Evolutionary conservation across 2,888 invertebrate genomes (phyloP), one percentile per base, ranked within the genome.

Genomic region (Drosophila nigricruria): DNA sequence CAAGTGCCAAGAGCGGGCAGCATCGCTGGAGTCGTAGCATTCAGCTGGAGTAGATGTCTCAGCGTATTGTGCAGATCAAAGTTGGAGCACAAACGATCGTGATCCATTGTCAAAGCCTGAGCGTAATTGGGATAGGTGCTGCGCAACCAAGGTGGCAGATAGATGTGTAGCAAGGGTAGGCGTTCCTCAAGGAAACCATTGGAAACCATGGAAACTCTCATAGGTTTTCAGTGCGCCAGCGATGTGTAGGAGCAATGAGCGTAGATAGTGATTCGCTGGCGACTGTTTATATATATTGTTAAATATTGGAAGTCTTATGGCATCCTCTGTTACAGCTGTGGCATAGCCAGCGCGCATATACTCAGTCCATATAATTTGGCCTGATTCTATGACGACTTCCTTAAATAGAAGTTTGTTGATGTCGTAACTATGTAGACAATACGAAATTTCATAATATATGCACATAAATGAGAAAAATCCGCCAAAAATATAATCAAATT

Each of bases 131-230:
- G 94, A 76, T 94, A 92, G 43, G 92, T 92, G 0, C 90, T 91
- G 64, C 93, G 94, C 78, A 96, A 96, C 93, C 94, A 94, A 25
- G 93, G 91, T 0, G 97, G 96, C 36, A 95, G 74, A 92, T 94
- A 95, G 18, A 96, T 92, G 82, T 95, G 96, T 45, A 96, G 93
- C 85, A 95, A 95, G 0, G 97, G 96, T 79, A 96, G 87, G 18
- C 96, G 94, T 79, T 96, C 96, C 83, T 97, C 96, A 77, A 96
- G 94, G 94, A 95, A 96, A 0, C 96, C 95, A 42, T 95, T 94
- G 47, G 94, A 93, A 5, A 95, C 93, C 12, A 96, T 93, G 30
- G 6, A 20, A 42, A 1, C 14, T 42, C 20, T 2, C 5, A 6
- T 42, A 42, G 42, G 6, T 42, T 42, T 23, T 42, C 42, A 42